phyloP scores from a whole-genome alignment of 2,797 vertebrate genomes.

The Cryptoprocta ferox region DNA sequence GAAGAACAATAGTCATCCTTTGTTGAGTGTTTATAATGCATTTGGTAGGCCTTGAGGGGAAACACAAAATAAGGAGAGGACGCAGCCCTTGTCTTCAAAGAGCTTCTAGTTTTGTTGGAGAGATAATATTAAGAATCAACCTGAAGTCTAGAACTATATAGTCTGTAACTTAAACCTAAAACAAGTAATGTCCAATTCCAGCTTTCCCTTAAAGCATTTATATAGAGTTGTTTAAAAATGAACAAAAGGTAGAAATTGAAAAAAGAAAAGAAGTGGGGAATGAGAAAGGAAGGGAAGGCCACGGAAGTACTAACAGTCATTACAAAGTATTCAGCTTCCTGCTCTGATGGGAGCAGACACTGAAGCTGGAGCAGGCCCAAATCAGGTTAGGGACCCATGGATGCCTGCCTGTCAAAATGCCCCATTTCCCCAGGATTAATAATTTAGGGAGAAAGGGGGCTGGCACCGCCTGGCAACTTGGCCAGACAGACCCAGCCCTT shows the following conservation, averaged over 20 bases:
- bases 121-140: background rate
- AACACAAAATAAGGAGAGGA: background rate
- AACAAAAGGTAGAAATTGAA: background rate
- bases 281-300: background rate
- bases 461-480: slow-evolving; percentile 54
- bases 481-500: slow-evolving; percentile 63
- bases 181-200: background rate
- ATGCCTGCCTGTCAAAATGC: slow-evolving; percentile 24
- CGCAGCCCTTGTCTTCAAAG: background rate
- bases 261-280: background rate
- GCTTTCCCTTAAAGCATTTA: background rate
- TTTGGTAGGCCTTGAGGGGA: background rate
- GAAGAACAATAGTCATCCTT: background rate
- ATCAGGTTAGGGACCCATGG: background rate
- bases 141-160: background rate
- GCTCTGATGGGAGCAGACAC: background rate
- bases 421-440: slow-evolving; percentile 36
- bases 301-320: slow-evolving; percentile 31
- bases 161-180: background rate
- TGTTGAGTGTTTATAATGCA: background rate
- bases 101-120: background rate
- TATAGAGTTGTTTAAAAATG: background rate
- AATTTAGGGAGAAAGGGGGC: slow-evolving; percentile 49
- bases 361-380: background rate
- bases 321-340: background rate